Base-by-base conservation (phyloP, 92 coral and sea anemone genomes). In the Porites rus region DNA sequence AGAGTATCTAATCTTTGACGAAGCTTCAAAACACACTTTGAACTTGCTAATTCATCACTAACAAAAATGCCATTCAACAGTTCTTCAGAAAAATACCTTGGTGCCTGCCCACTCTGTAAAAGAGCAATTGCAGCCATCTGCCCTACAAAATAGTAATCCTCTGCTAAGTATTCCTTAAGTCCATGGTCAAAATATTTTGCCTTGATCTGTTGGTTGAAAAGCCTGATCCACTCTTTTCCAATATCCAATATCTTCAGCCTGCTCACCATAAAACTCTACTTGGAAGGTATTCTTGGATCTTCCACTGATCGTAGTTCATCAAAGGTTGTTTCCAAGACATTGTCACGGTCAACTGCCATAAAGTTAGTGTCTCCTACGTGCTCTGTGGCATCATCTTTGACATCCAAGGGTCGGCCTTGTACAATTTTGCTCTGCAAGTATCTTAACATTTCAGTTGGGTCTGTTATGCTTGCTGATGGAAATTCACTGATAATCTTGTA, bases 31-130 rank as follows among this genome's bases (percentile, higher is more conserved):
- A 70, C 75, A 31, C 80, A 51, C 38, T 31, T 31, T 31, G 38
- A 31, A 31, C 38, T 31, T 31, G 38, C 38, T 31, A 31, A 31
- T 31, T 31, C 51, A 43, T 9, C 58, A 72, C 51, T 43, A 6
- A 20, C 76, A 62, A 79, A 87, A 71, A 87, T 79, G 18, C 75
- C 71, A 22, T 87, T 52, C 6, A 87, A 80, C 25, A 79, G 25
- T 9, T 78, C 83, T 65, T 78, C 83, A 12, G 31, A 72, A 18
- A 83, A 31, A 83, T 81, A 81, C 69, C 84, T 88, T 8, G 88
- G 92, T 76, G 83, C 83, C 16, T n/a, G 22, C 16, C 92, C 84
- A 76, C 83, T 88, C 79, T 88, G 92, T 65, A 88, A 65, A 84
- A 78, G 66, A 64, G 88, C 83, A 56, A 88, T 18, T 74, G 86